Evolutionary conservation across 2,797 vertebrate genomes (phyloP).

Genomic region (Vireo griseus): DNA sequence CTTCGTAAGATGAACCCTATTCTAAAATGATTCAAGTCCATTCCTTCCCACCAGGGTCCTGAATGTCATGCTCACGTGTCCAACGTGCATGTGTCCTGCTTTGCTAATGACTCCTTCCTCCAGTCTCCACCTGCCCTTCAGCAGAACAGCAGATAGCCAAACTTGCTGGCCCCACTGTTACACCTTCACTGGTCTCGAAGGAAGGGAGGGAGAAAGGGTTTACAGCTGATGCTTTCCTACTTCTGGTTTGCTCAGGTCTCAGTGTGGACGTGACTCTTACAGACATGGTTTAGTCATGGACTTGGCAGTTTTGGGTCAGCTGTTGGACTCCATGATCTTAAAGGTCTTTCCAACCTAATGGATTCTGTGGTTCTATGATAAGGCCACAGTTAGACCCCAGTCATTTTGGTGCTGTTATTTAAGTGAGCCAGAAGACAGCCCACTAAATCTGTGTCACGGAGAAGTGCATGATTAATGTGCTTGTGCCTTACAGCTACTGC

Average conservation of each 20-base stretch:
- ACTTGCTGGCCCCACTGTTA: not conserved
- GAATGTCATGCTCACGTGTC: not conserved
- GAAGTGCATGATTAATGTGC: not conserved
- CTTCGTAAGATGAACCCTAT: not conserved
- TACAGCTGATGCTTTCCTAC: not conserved
- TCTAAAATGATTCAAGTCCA: not conserved
- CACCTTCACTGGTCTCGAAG: not conserved
- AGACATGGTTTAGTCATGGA: not conserved
- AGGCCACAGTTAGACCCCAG: not conserved
- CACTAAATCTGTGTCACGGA: not conserved
- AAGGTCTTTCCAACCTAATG: not conserved
- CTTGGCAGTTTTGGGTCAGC: not conserved
- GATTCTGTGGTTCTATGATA: not conserved
- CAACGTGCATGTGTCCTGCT: not conserved
- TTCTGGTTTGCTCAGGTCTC: not conserved
- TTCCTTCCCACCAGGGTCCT: not conserved
- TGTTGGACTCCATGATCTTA: not conserved
- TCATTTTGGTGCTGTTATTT: not conserved
- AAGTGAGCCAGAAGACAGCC: not conserved
- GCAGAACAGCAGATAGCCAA: not conserved
- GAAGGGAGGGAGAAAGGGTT: not conserved
- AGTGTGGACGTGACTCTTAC: not conserved
- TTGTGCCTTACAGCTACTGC: not conserved
- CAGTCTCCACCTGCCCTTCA: not conserved
- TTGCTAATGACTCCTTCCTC: not conserved